Base-by-base conservation (phyloP, 1,140 invertebrate species). In the Tigriopus japonicus region DNA sequence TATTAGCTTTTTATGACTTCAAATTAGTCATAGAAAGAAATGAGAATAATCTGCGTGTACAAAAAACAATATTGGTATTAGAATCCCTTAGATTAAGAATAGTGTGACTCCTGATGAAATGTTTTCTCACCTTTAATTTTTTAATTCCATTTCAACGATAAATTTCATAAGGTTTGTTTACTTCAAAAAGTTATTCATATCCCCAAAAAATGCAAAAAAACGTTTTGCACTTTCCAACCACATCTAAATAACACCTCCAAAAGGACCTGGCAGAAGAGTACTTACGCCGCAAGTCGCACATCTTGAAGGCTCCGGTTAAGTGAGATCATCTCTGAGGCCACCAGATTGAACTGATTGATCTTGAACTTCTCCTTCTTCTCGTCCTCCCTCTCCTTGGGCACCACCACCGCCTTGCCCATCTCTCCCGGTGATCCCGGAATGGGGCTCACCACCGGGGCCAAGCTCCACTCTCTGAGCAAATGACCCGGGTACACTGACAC, bases 321-420 rank as follows among this genome's bases (percentile, higher is more conserved):
- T 41, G 92, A 91, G 66, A 99, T 97, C 79, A 89, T 86, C 74
- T 99, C 93, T 72, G 90, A 96, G 52, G 93, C 94, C 70, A 97
- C 73, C 63, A 98, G 76, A 76, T 99, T 99, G 74, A 99, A 99
- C 75, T 99, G 92, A 76, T 98, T 96, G 64, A 92, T 78, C 72
- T 94, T 93, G 72, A 97, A 97, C 69, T 91, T 89, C 66, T 95
- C 88, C 74, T 93, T 85, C 77, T 92, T 88, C 35, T 87, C 71
- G 52, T 80, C 81, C 67, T 95, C 85, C 69, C 86, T 80, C 19
- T 88, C 83, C 3, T 82, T 73, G 24, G 87, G 82, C 66, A 95
- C 86, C 63, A 82, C 80, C 6, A 97, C 92, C 28, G 87, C 80
- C 69, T 84, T 84, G 13, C 87, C 93, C 77, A 85, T 77, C 75